Evolutionary conservation across 2,797 vertebrate genomes (phyloP), one percentile per base, ranked within the genome.

Genomic region (Momotus momota): DNA sequence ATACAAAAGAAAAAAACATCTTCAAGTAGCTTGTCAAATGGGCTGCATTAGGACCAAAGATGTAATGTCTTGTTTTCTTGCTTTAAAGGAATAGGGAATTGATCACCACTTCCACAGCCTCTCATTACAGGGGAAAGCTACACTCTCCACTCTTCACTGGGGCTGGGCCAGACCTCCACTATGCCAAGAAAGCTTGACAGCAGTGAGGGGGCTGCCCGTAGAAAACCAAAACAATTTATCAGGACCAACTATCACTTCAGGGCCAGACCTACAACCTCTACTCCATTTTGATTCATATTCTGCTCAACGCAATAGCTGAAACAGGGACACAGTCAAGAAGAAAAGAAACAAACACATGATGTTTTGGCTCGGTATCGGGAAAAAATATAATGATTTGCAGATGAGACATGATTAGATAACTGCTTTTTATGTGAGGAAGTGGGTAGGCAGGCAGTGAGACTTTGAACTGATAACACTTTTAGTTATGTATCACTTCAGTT

Each of bases 1-100:
- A 43, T 89, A 71, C 17, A 54, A 43, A 81, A 93, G 18, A 35
- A 94, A 90, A 90, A 46, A 9, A 84, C 43, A 93, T 52, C 12
- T 92, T 92, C 67, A 91, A 82, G 72, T 75, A 94, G 83, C 87
- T 95, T 95, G 75, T 88, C 78, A 83, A 81, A 87, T 77, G 89
- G 88, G 86, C 93, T 97, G 43, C 64, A 49, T 83, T 86, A 92
- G 94, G 96, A 97, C 97, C 92, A 97, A 97, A 97, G 93, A 95
- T 78, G 31, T 31, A 58, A 91, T 0, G 15, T 94, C 71, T 95
- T 90, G 40, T 86, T 95, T 96, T 96, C 64, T 97, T 94, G 88
- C 73, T 96, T 96, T 92, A 91, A 95, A 92, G 49, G 31, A 81
- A 75, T 93, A 81, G 54, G 58, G 41, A 69, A 81, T 88, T 81